Base-by-base conservation (phyloP, 2,113 vertebrate genomes). In the Urocitellus parryii region DNA sequence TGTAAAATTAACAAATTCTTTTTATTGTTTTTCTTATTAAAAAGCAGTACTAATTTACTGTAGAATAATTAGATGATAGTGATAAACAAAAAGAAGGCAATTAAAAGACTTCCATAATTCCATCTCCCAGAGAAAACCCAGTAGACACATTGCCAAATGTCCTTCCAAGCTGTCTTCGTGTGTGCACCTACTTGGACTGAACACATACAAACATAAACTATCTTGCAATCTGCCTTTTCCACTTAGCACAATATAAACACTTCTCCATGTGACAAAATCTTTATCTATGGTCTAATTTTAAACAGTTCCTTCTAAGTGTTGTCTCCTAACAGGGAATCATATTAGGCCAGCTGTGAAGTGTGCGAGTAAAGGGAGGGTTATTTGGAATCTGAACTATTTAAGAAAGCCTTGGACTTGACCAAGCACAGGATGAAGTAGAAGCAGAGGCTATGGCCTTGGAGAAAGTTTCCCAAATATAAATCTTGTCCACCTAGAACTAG, bases 1-100 rank as follows among this genome's bases (percentile, higher is more conserved):
- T 94, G 74, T 88, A 94, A 88, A 90, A 74, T 67, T n/a, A 92
- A 34, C 24, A 67, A 39, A 10, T 45, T 77, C 1, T 67, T 56
- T 77, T 48, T 48, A 53, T 82, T 81, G 18, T 70, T 88, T 93
- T 89, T 9, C 20, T 89, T 82, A 81, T 94, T n/a, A 61, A 85
- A 96, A 89, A 74, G 24, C 14, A 94, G 56, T 39, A 39, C 20
- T 34, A 25, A 48, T 72, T 77, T 81, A 42, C 9, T 65, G 5
- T 68, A 78, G 51, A 96, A 78, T 70, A 97, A 93, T 91, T 82
- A 88, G 56, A 65, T 34, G 9, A 92, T 34, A 61, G 51, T 73
- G 25, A 70, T 39, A 92, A 73, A 29, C 42, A 91, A 70, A 95
- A 82, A 79, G 53, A 83, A 84, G 17, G 70, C 76, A 92, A 88